Evolutionary conservation across 2,797 vertebrate genomes (phyloP).

Genomic region (Chaetophractus vellerosus): DNA sequence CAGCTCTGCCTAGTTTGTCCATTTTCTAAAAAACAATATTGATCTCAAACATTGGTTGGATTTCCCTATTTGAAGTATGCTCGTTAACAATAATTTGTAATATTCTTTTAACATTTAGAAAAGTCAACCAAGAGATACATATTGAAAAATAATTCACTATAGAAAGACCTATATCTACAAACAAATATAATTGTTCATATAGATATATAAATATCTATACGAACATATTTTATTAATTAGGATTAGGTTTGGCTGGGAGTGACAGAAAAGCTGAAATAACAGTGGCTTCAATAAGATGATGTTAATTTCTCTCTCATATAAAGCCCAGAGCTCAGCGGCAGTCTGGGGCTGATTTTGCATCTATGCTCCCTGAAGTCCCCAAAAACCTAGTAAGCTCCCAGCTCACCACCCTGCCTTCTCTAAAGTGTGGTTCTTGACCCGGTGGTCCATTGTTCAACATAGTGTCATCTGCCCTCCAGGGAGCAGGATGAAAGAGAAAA

Average conservation of each 20-base stretch:
- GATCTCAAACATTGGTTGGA: not conserved
- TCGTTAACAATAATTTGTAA: not conserved
- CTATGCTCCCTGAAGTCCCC: not conserved
- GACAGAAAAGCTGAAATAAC: slow-evolving; percentile 7
- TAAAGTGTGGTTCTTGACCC: not conserved
- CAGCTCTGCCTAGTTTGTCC: not conserved
- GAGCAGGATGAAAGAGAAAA: not conserved
- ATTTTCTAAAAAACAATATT: not conserved
- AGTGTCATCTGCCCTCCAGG: not conserved
- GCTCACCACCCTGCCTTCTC: not conserved
- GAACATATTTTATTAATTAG: slow-evolving; percentile 4
- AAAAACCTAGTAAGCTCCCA: not conserved
- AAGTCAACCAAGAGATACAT: not conserved
- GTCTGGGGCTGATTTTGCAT: not conserved
- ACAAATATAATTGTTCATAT: not conserved
- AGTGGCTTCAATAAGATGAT: not conserved
- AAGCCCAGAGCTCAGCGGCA: not conserved
- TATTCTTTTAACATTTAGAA: not conserved
- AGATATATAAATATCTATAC: not conserved
- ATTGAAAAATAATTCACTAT: not conserved
- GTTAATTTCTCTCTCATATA: not conserved
- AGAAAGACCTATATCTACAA: not conserved
- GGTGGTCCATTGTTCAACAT: not conserved
- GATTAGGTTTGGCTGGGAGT: too few species aligned
- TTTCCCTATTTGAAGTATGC: not conserved